Base-by-base conservation (phyloP, 2,797 vertebrate genomes). In the Platalea minor region DNA sequence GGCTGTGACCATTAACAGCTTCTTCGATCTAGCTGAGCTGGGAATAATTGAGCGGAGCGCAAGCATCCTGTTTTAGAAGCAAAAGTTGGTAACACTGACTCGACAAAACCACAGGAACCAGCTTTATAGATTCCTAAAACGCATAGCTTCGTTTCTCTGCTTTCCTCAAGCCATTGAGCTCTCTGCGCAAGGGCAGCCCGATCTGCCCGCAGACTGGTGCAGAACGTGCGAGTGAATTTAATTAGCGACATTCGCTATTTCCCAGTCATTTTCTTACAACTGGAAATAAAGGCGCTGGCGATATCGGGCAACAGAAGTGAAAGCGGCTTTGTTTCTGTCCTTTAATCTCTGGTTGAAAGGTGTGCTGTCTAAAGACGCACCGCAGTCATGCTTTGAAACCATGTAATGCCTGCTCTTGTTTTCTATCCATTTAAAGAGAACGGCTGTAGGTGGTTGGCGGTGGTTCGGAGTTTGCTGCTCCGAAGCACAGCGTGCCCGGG, bases 1-100 rank as follows among this genome's bases (percentile, higher is more conserved):
- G 35, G 46, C 88, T 80, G 69, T 65, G 88, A 91, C 84, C 56
- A 33, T 96, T 91, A 91, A 82, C 73, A 78, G 64, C 81, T 74
- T 48, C 13, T 2, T 88, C 11, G 28, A 75, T 82, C 51, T 78
- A 17, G 21, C 83, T 74, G n/a, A 91, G 94, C 59, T 57, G 64
- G 41, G 60, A 88, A 78, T 93, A 89, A 77, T 75, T 51, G 81
- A 87, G 37, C 33, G 5, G 50, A 70, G 61, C 4, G 9, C 54
- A 43, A 81, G 64, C 63, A 81, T 82, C n/a, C 56, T 53, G 5
- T 80, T 93, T 87, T 80, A 88, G 86, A 92, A 80, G 68, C 60
- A 63, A 60, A 86, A 85, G 41, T 77, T 2, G 7, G 35, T 83
- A 92, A 57, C 25, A 10, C 1, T 39, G 72, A 23, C 56, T 83